These are phyloP conservation scores for Pseudomyrmex gracilis DNA, from an alignment of 1,140 invertebrate genomes.

Conservation along the genomic window DNA sequence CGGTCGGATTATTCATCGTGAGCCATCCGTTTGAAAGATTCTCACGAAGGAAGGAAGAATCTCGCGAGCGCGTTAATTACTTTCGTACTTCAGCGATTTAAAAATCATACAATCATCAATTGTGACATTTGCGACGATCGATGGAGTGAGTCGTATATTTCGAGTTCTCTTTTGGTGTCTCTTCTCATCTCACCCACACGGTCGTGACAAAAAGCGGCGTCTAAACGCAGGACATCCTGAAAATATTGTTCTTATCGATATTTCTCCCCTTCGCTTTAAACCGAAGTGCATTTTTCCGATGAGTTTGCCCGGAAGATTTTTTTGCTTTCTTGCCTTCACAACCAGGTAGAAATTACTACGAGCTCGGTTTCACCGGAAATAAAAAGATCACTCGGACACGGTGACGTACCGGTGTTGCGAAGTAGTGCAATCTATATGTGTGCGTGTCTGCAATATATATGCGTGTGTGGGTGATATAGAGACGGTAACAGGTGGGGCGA, in stretches of 20 bases:
- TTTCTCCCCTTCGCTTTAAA: not conserved
- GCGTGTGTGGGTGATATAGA: not conserved
- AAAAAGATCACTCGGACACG: constrained; percentile 51
- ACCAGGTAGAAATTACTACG: constrained; percentile 51
- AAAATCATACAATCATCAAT: too few species aligned
- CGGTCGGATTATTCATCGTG: constrained; percentile 10
- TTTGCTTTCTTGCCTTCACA: constrained; percentile 21
- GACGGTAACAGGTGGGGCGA: constrained; percentile 61
- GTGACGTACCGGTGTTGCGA: constrained; percentile 10
- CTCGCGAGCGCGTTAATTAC: too few species aligned
- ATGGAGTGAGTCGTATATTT: too few species aligned
- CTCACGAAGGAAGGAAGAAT: not conserved
- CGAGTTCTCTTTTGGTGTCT: too few species aligned
- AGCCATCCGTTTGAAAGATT: constrained; percentile 9
- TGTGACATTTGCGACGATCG: too few species aligned
- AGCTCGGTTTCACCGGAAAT: constrained; percentile 43
- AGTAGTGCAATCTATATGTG: not conserved
- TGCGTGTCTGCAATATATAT: not conserved
- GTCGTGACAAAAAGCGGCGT: not conserved
- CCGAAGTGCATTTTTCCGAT: constrained; percentile 48
- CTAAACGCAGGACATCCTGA: not conserved
- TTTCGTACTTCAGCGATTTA: too few species aligned
- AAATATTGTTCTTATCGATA: constrained; percentile 44
- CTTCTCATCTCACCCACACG: too few species aligned
- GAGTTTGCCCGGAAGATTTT: constrained; percentile 9